phyloP scores from a whole-genome alignment of 2,113 vertebrate species.

The Agapornis roseicollis region DNA sequence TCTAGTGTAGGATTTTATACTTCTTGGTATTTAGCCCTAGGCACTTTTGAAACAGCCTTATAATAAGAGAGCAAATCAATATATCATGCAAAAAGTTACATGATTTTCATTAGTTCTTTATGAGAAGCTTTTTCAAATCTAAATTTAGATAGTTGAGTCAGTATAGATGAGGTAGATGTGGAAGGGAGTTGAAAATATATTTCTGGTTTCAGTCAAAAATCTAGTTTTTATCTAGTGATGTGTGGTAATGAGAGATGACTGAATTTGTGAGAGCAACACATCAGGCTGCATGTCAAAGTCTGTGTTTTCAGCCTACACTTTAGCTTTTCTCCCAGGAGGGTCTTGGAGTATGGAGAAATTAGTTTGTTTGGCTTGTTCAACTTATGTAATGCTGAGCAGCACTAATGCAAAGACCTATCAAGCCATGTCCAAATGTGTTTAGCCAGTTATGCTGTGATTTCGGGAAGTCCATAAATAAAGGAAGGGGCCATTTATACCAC shows the following conservation, averaged over 20 bases:
- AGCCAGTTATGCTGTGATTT: not conserved
- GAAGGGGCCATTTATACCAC: not conserved
- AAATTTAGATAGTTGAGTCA: not conserved
- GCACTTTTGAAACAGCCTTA: not conserved
- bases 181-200: not conserved
- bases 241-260: not conserved
- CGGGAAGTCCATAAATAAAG: not conserved
- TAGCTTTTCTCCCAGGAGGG: not conserved
- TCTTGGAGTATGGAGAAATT: not conserved
- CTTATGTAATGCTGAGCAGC: not conserved
- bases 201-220: not conserved
- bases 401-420: not conserved
- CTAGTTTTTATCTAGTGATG: not conserved
- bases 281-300: not conserved
- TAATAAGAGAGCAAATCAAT: not conserved
- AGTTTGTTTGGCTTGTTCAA: not conserved
- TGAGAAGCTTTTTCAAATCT: not conserved
- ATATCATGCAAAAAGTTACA: not conserved
- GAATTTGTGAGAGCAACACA: not conserved
- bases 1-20: not conserved
- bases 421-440: not conserved
- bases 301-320: not conserved
- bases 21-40: not conserved
- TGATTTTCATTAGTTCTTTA: not conserved
- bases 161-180: not conserved